These are phyloP conservation scores for Urophycis tenuis DNA, from an alignment of 2,797 vertebrate genomes.

Conservation along the genomic window DNA sequence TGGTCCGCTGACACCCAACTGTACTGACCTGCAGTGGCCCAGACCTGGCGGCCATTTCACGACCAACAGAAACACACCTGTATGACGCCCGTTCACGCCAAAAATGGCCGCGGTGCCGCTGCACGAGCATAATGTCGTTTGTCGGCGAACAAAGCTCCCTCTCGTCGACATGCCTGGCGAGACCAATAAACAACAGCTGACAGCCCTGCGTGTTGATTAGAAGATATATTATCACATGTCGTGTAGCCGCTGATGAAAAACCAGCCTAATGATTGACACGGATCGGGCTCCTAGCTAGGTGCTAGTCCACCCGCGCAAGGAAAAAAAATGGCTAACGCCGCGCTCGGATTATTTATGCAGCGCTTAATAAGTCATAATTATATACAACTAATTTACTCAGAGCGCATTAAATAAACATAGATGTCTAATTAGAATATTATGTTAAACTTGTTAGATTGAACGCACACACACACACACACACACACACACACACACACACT, in stretches of 20 bases:
- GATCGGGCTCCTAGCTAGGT: conserved; percentile 66
- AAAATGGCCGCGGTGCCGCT: no score
- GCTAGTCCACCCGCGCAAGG: conserved; percentile 35
- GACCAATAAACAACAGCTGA: background rate
- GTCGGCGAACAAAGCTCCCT: background rate
- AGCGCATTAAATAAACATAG: conserved; percentile 73
- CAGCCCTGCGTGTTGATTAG: conserved; percentile 36
- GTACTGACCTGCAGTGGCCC: no score
- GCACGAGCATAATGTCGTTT: no score
- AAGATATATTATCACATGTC: conserved; percentile 47
- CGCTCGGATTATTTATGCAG: conserved; percentile 61
- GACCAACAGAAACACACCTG: no score
- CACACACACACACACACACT: conserved; percentile 15
- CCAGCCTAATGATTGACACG: conserved; percentile 60
- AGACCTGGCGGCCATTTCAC: no score
- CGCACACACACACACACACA: conserved; percentile 19
- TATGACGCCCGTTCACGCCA: no score
- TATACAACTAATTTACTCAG: conserved; percentile 71
- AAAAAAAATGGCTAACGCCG: conserved; percentile 24
- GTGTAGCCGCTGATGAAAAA: conserved; percentile 57
- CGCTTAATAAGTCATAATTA: conserved; percentile 73
- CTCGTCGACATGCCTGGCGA: background rate
- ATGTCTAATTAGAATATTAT: conserved; percentile 72
- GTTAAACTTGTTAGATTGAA: conserved; percentile 58
- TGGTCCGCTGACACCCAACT: no score